Percentiles rank a stretch among this genome's conserved stretches.
phyloP scores from a whole-genome alignment of 2,797 vertebrate genomes.

The Ctenopoma kingsleyae region DNA sequence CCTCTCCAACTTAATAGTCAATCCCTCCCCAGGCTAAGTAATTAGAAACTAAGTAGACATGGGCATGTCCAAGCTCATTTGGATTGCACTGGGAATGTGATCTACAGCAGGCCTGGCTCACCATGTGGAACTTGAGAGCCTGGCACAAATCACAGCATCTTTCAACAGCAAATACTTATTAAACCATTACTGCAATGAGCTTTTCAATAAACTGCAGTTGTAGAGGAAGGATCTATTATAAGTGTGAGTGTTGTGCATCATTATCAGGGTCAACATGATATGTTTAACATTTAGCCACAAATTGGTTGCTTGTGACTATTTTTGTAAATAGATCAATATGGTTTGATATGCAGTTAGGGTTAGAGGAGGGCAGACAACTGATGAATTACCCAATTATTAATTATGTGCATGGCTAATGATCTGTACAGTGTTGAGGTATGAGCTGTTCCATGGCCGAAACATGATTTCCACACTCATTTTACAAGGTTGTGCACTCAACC shows the following conservation, averaged over 20 bases:
- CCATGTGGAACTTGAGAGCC: conserved; percentile 25
- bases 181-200: conserved; percentile 18
- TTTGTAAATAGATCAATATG: too few relatives aligned
- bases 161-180: conserved; percentile 16
- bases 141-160: conserved; percentile 8
- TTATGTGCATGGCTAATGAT: too few relatives aligned
- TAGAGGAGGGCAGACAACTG: too few relatives aligned
- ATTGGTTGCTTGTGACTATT: too few relatives aligned
- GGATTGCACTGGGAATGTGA: conserved; percentile 25
- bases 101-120: neutral
- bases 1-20: conserved; percentile 18
- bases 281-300: too few relatives aligned
- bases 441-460: too few relatives aligned
- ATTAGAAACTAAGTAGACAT: conserved; percentile 19
- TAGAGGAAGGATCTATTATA: conserved; percentile 4
- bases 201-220: conserved; percentile 33
- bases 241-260: conserved; percentile 1
- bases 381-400: too few relatives aligned
- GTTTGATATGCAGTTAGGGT: too few relatives aligned
- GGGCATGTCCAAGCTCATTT: conserved; percentile 38
- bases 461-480: neutral
- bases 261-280: too few relatives aligned
- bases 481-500: conserved; percentile 4
- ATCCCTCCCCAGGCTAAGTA: conserved; percentile 19
- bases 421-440: too few relatives aligned